These are phyloP conservation scores for Caenorhabditis japonica DNA, from an alignment of 2,888 invertebrate species.

Conservation along the genomic window DNA sequence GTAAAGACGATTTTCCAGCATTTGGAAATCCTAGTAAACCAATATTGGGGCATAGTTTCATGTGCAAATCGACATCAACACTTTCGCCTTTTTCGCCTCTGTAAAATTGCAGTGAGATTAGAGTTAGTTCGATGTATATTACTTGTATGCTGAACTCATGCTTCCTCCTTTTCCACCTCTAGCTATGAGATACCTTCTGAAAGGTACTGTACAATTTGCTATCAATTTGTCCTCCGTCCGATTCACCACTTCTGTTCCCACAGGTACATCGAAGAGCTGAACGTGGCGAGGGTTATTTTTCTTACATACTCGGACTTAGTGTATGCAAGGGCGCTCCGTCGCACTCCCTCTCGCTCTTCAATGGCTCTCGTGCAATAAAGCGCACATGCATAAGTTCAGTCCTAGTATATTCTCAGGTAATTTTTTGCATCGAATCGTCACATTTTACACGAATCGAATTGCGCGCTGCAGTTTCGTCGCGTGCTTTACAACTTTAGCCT, in stretches of 20 bases:
- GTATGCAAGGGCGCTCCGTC: too few species aligned
- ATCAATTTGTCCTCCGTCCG: slow-evolving; percentile 59
- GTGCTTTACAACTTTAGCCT: too few species aligned
- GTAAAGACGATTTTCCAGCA: slow-evolving; percentile 75
- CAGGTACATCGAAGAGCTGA: slow-evolving; percentile 68
- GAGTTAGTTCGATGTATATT: neutral
- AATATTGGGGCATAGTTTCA: slow-evolving; percentile 73
- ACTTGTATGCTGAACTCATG: slow-evolving; percentile 62
- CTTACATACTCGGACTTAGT: too few species aligned
- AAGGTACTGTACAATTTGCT: slow-evolving; percentile 62
- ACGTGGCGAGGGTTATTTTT: too few species aligned
- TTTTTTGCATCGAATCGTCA: too few species aligned
- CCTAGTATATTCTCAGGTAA: too few species aligned
- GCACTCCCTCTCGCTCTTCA: too few species aligned
- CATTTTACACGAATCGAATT: too few species aligned
- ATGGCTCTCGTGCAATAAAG: too few species aligned
- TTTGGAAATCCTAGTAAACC: slow-evolving; percentile 75
- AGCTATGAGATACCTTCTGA: slow-evolving; percentile 65
- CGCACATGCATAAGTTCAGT: too few species aligned
- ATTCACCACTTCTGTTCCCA: slow-evolving; percentile 73
- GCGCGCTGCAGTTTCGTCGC: too few species aligned
- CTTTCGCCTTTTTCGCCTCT: slow-evolving; percentile 65
- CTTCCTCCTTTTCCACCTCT: slow-evolving; percentile 70
- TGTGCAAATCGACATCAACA: slow-evolving; percentile 63
- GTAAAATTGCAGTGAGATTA: slow-evolving; percentile 5